phyloP scores from a whole-genome alignment of 2,797 vertebrate genomes.

The Rallus crepitans region DNA sequence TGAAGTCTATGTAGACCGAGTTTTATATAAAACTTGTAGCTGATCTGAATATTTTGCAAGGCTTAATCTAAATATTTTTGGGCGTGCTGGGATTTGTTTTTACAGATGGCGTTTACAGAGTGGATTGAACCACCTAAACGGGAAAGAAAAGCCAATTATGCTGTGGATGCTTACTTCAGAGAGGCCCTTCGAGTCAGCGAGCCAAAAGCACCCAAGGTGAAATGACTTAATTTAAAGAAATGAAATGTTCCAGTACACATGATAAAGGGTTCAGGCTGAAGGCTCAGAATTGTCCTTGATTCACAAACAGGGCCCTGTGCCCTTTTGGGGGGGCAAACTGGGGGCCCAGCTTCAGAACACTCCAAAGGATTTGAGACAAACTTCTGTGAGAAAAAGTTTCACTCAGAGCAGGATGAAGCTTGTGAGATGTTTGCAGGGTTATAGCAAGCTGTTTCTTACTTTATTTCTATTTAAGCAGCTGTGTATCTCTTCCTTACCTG shows the following conservation, averaged over 20 bases:
- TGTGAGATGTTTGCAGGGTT: neutral
- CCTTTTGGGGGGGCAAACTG: neutral
- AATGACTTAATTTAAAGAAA: neutral
- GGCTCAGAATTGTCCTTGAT: neutral
- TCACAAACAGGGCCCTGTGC: neutral
- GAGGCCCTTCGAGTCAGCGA: constrained; percentile 98
- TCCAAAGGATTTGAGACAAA: neutral
- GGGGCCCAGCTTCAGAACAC: neutral
- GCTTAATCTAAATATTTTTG: neutral
- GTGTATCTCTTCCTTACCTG: neutral
- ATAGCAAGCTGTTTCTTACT: neutral
- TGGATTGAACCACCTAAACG: constrained; percentile 99
- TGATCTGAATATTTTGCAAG: neutral
- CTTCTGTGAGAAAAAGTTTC: neutral
- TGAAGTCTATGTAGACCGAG: neutral
- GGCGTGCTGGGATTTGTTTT: neutral
- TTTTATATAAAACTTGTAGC: neutral
- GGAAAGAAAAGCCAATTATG: constrained; percentile 98
- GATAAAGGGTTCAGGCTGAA: neutral
- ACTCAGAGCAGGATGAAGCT: neutral
- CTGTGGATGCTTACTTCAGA: constrained; percentile 98
- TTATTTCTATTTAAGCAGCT: neutral
- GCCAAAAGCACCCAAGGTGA: constrained; percentile 98
- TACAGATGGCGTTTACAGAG: constrained; percentile 93
- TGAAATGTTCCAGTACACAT: neutral